Evolutionary conservation across 2,797 vertebrate species (phyloP), one percentile per base, ranked within the genome.

Genomic region (Lycodopsis pacificus): DNA sequence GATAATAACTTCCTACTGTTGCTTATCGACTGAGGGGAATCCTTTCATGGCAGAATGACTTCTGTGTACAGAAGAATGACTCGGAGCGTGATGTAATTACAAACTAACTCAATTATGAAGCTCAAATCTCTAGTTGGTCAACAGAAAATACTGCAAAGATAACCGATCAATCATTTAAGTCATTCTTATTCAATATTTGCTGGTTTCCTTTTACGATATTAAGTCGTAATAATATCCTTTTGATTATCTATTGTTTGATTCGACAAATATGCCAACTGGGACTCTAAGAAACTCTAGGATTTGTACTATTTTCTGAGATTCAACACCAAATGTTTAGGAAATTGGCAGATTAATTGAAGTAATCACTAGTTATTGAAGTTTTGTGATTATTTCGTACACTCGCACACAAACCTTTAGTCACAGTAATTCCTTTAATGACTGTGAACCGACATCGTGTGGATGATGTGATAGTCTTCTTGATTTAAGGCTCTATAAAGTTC

Each of bases 391-490:
- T 1, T 27, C 46, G 13, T 15, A 13, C 25, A 66, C 9, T 20
- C 40, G 30, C 15, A 46, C 20, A 25, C 49, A 22, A 20, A 7
- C 22, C 2, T n/a, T 22, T 40, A 19, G 15, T 34, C 32, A 34
- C 32, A 34, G 20, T 40, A 32, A n/a, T 22, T 34, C 36, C 11
- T 59, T 22, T 42, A 44, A 71, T 64, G 36, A 36, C 57, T 25
- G 49, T 22, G 10, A 17, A n/a, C 15, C 12, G 48, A 49, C 32
- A 42, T 30, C 7, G 34, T 59, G 32, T 27, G 42, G 54, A 72
- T 36, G 57, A 80, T 40, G 54, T 61, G 57, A 82, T 76, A 69
- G 76, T 62, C 34, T 71, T 32, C 34, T 48, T 36, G 10, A 53
- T 63, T 72, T 9, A 64, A 25, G 6, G 58, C 72, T 44, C 63